Percentiles rank a stretch among this genome's conserved stretches.
Conservation (phyloP, 2,113 vertebrate species). For the Protobothrops flavoviridis region DNA sequence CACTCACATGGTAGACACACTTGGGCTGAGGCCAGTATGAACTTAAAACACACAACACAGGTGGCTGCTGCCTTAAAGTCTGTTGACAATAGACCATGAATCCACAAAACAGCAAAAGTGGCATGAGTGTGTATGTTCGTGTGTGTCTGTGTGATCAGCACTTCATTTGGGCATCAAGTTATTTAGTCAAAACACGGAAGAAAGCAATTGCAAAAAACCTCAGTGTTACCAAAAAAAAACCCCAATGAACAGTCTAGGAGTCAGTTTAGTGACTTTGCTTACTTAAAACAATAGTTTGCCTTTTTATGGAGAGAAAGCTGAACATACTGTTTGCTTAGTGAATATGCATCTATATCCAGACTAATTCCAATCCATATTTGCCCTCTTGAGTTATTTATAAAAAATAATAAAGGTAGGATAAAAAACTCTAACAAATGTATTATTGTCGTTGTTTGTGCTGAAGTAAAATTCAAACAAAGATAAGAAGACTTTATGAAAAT, state of each 20-base stretch:
- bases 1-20: slow-evolving; percentile 50
- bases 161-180: slow-evolving; percentile 55
- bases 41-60: slow-evolving; percentile 72
- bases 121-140: slow-evolving; percentile 29
- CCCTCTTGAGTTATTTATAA: neutral
- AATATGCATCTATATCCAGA: neutral
- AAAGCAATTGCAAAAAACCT: neutral
- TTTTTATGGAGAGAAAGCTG: neutral
- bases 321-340: neutral
- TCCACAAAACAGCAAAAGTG: slow-evolving; percentile 51
- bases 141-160: slow-evolving; percentile 54
- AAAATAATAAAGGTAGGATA: neutral
- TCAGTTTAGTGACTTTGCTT: neutral
- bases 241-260: neutral
- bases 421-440: neutral
- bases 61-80: slow-evolving; percentile 58
- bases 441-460: neutral
- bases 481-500: neutral
- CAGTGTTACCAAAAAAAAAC: neutral
- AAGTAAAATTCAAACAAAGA: neutral
- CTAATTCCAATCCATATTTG: neutral
- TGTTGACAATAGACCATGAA: slow-evolving; percentile 61
- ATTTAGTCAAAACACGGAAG: slow-evolving; percentile 22
- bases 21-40: slow-evolving; percentile 61
- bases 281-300: neutral